phyloP scores from a whole-genome alignment of 2,113 vertebrate genomes.

The Oncorhynchus mykiss region DNA sequence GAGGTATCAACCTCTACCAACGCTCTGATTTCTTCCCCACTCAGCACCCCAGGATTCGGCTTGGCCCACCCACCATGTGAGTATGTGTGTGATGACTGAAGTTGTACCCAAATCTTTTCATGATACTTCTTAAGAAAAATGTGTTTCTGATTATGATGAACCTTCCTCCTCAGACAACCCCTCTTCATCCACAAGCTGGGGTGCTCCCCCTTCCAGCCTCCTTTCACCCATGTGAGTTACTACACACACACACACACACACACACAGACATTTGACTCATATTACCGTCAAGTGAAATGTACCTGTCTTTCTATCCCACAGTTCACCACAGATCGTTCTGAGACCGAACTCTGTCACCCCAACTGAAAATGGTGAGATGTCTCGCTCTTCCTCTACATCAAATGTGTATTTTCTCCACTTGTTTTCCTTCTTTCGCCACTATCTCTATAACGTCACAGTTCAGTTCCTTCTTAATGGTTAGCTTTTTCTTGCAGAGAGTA shows the following conservation, averaged over 20 bases:
- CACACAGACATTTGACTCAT: neutral
- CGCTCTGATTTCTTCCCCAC: neutral
- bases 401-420: neutral
- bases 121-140: neutral
- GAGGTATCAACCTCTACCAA: too few species aligned
- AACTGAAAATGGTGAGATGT: neutral
- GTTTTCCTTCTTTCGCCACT: neutral
- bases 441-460: neutral
- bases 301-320: neutral
- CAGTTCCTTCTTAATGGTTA: neutral
- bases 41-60: constrained; percentile 40
- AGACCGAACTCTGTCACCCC: neutral
- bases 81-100: constrained; percentile 8
- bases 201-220: neutral
- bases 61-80: constrained; percentile 42
- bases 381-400: neutral
- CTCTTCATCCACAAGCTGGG: neutral
- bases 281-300: neutral
- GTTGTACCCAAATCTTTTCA: neutral
- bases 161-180: constrained; percentile 33
- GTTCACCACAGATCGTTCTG: neutral
- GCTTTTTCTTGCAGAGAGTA: constrained; percentile 47
- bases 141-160: neutral
- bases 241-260: constrained; percentile 9
- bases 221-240: constrained; percentile 48